Conservation (phyloP, 2,113 vertebrate genomes). For the Carassius carassius region DNA sequence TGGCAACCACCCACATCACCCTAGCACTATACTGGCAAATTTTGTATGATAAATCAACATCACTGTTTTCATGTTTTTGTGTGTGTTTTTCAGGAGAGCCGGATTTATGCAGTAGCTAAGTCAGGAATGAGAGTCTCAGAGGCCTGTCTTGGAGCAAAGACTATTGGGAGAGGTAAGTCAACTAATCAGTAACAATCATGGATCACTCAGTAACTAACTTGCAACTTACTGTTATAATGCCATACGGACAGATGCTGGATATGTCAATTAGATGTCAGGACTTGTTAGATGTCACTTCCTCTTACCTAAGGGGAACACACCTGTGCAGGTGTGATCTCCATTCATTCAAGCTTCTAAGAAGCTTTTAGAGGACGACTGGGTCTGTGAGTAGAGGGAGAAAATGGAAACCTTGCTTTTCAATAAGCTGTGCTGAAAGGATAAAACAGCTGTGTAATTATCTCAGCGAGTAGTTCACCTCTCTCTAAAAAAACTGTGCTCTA, state of each 20-base stretch:
- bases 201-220: neutral
- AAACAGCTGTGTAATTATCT: conserved; percentile 63
- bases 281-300: conserved; percentile 74
- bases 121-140: conserved; percentile 88
- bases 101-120: conserved; percentile 87
- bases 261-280: conserved; percentile 60
- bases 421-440: conserved; percentile 68
- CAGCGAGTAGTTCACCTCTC: neutral
- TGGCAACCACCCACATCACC: neutral
- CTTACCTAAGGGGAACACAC: conserved; percentile 66
- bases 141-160: conserved; percentile 67
- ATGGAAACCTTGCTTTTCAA: conserved; percentile 65
- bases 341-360: conserved; percentile 49
- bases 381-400: conserved; percentile 32
- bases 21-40: neutral
- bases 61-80: neutral
- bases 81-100: conserved; percentile 80
- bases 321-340: conserved; percentile 70
- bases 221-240: neutral
- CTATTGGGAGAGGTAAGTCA: conserved; percentile 71
- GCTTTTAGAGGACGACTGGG: conserved; percentile 40
- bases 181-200: conserved; percentile 15
- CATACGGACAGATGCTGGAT: conserved; percentile 44
- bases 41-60: neutral
- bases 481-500: neutral